Percentiles rank a stretch among this genome's conserved stretches.
Conservation (phyloP, 2,888 invertebrate genomes). For the Phoenoteleia sp. region DNA sequence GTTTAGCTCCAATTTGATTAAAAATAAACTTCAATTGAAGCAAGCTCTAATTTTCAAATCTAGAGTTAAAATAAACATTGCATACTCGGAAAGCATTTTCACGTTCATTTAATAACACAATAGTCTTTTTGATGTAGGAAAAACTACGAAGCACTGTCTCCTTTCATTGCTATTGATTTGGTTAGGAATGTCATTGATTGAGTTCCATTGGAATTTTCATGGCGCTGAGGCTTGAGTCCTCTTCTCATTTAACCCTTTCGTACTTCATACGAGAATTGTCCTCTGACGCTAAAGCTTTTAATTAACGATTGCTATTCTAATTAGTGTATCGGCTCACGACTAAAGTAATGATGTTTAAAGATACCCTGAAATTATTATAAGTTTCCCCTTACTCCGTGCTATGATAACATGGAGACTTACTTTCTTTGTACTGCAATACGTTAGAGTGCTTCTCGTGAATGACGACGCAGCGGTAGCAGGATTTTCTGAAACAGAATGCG, state of each 20-base stretch:
- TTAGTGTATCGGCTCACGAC: slow-evolving; percentile 78
- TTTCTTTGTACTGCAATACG: slow-evolving; percentile 98
- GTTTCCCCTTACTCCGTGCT: slow-evolving; percentile 29
- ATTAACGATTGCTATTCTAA: slow-evolving; percentile 83
- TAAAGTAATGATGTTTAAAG: slow-evolving; percentile 53
- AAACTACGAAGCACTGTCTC: slow-evolving; percentile 26
- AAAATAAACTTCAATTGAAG: not conserved
- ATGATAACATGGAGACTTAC: slow-evolving; percentile 89
- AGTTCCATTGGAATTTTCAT: slow-evolving; percentile 77
- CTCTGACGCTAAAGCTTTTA: slow-evolving; percentile 80
- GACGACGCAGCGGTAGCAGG: slow-evolving; percentile 97
- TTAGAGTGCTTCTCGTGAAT: slow-evolving; percentile 98
- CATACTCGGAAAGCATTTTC: not conserved
- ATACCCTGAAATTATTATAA: slow-evolving; percentile 78
- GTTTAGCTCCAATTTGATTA: not conserved
- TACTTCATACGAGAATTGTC: slow-evolving; percentile 61
- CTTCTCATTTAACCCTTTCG: slow-evolving; percentile 48
- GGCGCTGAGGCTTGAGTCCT: slow-evolving; percentile 56
- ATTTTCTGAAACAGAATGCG: slow-evolving; percentile 90
- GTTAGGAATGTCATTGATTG: slow-evolving; percentile 66
- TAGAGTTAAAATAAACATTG: not conserved
- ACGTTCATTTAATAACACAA: slow-evolving; percentile 28
- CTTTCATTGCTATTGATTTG: slow-evolving; percentile 58
- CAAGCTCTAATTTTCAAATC: not conserved
- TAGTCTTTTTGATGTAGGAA: slow-evolving; percentile 12